Evolutionary conservation across 2,888 invertebrate species (phyloP), one percentile per base, ranked within the genome.

Genomic region (Conchocele bisecta): DNA sequence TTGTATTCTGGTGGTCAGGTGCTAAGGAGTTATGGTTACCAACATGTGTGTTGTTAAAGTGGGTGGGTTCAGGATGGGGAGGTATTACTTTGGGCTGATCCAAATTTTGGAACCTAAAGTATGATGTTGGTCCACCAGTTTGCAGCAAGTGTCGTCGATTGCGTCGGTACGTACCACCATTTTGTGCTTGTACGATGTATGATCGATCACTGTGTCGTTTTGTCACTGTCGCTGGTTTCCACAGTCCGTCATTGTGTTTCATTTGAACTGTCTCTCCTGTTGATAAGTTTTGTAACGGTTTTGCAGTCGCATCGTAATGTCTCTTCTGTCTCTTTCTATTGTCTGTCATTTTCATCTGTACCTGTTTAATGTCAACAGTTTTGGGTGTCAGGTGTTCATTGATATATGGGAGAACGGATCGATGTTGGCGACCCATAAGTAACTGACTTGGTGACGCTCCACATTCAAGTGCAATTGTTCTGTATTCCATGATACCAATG

Each of bases 201-300:
- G 59, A 48, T 44, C 46, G 46, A 29, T 59, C 46, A 46, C 35
- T 59, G 35, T 48, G 46, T 26, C 48, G 46, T 17, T 44, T 24
- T 22, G 42, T 58, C 9, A 44, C 17, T 20, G 46, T 28, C 15
- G 59, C 57, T 42, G 15, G 28, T 28, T 57, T 31, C 59, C 28
- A 59, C 35, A 22, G 46, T 59, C 28, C 31, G 46, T 48, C 46
- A 5, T 31, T 46, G 26, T 26, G 22, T 33, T 60, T 35, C 2
- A 46, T n/a, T 13, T 22, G 46, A 26, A 50, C 59, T 15, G 37
- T 37, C n/a, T 29, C 37, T 48, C 59, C 48, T 26, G 48, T 22
- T 7, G 46, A 26, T 11, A 59, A 39, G 13, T 31, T 33, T n/a
- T 11, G 29, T n/a, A 59, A 35, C 33, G 22, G 35, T 22, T 37